Evolutionary conservation across 2,113 vertebrate species (phyloP).

Genomic region (Tor tambroides): DNA sequence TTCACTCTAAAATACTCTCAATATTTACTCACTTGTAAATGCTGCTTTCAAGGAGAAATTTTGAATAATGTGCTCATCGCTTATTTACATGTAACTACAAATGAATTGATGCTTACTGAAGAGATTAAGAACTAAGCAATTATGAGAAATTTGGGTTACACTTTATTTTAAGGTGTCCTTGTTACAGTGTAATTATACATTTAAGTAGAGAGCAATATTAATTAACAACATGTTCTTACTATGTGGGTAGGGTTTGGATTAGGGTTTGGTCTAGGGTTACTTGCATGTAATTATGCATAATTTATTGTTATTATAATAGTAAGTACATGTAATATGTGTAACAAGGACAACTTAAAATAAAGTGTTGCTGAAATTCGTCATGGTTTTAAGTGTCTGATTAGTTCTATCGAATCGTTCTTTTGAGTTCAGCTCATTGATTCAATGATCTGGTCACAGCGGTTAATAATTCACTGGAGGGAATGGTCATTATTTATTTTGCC

Average conservation of each 20-base stretch:
- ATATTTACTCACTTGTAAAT: background rate
- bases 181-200: too few relatives aligned
- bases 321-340: too few relatives aligned
- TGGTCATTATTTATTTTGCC: background rate
- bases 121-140: background rate
- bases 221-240: too few relatives aligned
- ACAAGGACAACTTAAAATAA: too few relatives aligned
- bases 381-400: background rate
- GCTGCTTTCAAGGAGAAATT: background rate
- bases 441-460: background rate
- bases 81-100: background rate
- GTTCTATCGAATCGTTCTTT: background rate
- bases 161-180: background rate
- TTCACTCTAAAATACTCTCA: background rate
- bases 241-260: too few relatives aligned
- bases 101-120: background rate
- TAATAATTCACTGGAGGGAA: background rate
- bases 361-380: background rate
- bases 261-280: too few relatives aligned
- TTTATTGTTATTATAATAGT: too few relatives aligned
- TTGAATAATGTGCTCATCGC: background rate
- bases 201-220: too few relatives aligned
- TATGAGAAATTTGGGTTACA: background rate
- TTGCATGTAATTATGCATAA: too few relatives aligned
- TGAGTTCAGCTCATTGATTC: background rate